These are phyloP conservation scores for Agonopterix arenella DNA, from an alignment of 2,888 invertebrate species.

Conservation along the genomic window DNA sequence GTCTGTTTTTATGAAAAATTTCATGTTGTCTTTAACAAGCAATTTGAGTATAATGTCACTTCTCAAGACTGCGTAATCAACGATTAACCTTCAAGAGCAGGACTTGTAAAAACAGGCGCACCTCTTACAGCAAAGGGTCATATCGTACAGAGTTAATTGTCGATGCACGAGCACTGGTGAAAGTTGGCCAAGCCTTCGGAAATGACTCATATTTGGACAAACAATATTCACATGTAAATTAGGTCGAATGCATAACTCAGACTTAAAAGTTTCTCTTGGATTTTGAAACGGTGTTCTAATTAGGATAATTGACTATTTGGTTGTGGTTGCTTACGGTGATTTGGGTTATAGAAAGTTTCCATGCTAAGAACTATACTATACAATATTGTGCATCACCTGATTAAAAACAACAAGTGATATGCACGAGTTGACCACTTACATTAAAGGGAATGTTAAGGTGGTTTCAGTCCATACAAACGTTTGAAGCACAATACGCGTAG, in stretches of 20 bases:
- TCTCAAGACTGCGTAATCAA: too few species aligned
- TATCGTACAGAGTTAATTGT: constrained; percentile 44
- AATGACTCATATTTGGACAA: constrained; percentile 63
- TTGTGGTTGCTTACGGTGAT: background rate
- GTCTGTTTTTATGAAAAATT: background rate
- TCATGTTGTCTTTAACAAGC: too few species aligned
- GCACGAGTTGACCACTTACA: too few species aligned
- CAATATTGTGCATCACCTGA: too few species aligned
- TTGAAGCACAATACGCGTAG: too few species aligned
- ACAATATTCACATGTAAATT: constrained; percentile 65
- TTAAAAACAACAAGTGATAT: too few species aligned
- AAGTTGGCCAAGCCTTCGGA: constrained; percentile 57
- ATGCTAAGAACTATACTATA: too few species aligned
- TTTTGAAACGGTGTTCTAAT: constrained; percentile 17
- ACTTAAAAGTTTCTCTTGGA: constrained; percentile 34
- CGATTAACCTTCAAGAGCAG: too few species aligned
- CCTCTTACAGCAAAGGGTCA: constrained; percentile 23
- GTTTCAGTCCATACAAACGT: too few species aligned
- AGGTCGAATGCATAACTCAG: constrained; percentile 39
- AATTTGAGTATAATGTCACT: too few species aligned
- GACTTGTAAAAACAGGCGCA: background rate
- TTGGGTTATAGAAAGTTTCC: too few species aligned
- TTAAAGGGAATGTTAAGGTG: too few species aligned
- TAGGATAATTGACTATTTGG: constrained; percentile 2
- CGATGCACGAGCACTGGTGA: constrained; percentile 54